Percentiles rank a stretch among this genome's conserved stretches.
These are phyloP conservation scores for Papilio dardanus DNA, from an alignment of 1,140 invertebrate species.

Conservation along the genomic window DNA sequence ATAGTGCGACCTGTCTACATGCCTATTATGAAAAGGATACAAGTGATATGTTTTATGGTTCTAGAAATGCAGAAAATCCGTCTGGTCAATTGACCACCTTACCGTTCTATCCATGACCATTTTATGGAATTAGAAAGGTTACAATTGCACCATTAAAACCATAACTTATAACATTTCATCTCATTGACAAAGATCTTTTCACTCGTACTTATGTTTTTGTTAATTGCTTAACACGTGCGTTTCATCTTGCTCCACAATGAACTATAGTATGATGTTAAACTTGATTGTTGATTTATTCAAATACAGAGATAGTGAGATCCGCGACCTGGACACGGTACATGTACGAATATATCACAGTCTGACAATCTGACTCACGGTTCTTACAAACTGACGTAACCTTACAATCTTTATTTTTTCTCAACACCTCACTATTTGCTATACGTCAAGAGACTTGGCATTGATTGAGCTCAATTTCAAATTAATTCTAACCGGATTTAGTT, in stretches of 20 bases:
- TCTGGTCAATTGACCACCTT: background rate
- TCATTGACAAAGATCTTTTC: too few relatives aligned
- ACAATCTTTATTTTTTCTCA: constrained; percentile 5
- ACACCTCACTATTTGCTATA: constrained; percentile 11
- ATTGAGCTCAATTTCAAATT: background rate
- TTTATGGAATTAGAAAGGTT: background rate
- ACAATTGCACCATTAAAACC: background rate
- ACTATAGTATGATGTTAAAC: background rate
- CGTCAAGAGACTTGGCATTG: background rate
- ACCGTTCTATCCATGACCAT: background rate
- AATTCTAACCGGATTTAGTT: constrained; percentile 17
- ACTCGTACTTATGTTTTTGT: background rate
- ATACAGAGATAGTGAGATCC: constrained; percentile 16
- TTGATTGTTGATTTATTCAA: constrained; percentile 17
- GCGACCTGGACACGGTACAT: background rate
- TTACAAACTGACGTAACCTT: constrained; percentile 13
- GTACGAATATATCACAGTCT: background rate
- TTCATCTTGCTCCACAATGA: background rate
- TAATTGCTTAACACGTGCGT: background rate
- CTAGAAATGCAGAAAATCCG: background rate
- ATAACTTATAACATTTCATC: background rate
- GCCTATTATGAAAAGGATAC: background rate
- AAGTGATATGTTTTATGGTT: background rate
- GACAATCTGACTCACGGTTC: constrained; percentile 18
- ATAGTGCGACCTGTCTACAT: background rate